Base-by-base conservation (phyloP, 2,113 vertebrate species). In the Phocoena phocoena region DNA sequence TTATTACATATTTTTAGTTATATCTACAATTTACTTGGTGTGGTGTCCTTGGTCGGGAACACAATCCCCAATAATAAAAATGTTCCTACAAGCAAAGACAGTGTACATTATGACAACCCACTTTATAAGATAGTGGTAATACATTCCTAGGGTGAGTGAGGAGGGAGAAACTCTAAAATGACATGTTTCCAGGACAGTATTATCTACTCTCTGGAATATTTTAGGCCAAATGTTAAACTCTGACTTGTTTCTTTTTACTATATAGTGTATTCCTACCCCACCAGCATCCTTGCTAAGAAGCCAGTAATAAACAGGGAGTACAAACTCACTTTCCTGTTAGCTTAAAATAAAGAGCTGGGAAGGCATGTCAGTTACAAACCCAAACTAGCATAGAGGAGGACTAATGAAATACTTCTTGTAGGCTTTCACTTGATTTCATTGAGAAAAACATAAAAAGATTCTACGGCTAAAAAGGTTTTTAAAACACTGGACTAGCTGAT, bases 1-100 rank as follows among this genome's bases (percentile, higher is more conserved):
- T 97, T 88, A 88, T 77, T 55, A 60, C 50, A 70, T 87, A 95
- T 89, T 97, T 94, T 93, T 76, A 85, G n/a, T 88, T 74, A 36
- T 74, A 68, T 81, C 84, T 93, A 88, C 14, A 81, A 58, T 88
- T 94, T 77, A 93, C 10, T 88, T 95, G 38, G 58, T 65, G 21
- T 93, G 17, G n/a, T 89, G 68, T 95, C 58, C 77, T 97, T 96
- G 58, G 31, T 93, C 62, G 93, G 53, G 55, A 96, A 88, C 50
- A 96, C 33, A 95, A 74, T 82, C 58, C n/a, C 36, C 55, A 93
- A 58, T 70, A 95, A 95, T 65, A 86, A 88, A 77, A 91, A 67
- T 31, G 10, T 70, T 93, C 41, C 36, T 87, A 88, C n/a, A 92
- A 91, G 55, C 33, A 93, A 95, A 73, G 63, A 70, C 36, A 97